These are phyloP conservation scores for Macrobrachium nipponense DNA, from an alignment of 1,140 invertebrate species.

Conservation along the genomic window DNA sequence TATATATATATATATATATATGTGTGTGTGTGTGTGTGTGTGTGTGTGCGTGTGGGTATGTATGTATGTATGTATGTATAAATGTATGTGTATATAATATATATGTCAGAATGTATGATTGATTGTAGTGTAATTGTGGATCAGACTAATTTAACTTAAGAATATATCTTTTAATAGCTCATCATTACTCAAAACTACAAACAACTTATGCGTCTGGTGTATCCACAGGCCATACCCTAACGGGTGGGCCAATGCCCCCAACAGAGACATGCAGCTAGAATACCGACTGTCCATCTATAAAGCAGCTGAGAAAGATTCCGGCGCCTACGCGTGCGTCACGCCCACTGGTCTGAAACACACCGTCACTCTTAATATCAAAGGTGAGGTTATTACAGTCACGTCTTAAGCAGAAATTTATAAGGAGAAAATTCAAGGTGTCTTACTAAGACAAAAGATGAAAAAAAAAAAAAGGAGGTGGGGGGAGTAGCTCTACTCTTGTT, in stretches of 20 bases:
- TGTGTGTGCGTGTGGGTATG: neutral
- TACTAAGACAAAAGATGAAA: too few species aligned
- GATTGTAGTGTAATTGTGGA: too few species aligned
- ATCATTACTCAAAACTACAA: too few species aligned
- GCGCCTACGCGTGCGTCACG: slow-evolving; percentile 83
- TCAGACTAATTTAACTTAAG: too few species aligned
- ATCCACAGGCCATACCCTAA: slow-evolving; percentile 78
- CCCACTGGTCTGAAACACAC: slow-evolving; percentile 83
- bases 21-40: neutral
- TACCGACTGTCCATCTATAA: slow-evolving; percentile 84
- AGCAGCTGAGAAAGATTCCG: slow-evolving; percentile 83
- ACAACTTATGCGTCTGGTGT: neutral
- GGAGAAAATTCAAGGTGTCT: too few species aligned
- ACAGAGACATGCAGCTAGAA: slow-evolving; percentile 81
- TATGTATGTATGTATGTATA: neutral
- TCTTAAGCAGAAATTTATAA: too few species aligned
- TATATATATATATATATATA: neutral
- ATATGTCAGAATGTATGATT: neutral
- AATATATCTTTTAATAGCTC: too few species aligned
- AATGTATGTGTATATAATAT: neutral
- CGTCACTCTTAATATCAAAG: slow-evolving; percentile 82
- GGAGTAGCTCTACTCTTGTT: too few species aligned
- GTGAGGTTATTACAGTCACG: slow-evolving; percentile 67
- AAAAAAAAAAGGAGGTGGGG: too few species aligned
- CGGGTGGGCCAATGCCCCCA: slow-evolving; percentile 85